Evolutionary conservation across 2,797 vertebrate genomes (phyloP).

Genomic region (Microctenopoma stevenorrisi): DNA sequence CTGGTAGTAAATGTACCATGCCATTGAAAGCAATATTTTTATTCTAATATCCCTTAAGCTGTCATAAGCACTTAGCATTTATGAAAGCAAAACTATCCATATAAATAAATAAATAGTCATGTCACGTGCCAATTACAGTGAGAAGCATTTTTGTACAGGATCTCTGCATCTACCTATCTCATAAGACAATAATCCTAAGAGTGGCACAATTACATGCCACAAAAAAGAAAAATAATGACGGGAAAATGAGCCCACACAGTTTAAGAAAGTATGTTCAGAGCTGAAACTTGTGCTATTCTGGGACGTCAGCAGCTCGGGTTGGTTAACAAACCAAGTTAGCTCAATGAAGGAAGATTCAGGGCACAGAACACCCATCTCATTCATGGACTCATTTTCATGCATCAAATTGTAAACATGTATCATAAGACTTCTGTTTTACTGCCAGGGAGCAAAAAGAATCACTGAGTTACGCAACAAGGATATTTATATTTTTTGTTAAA

Average conservation of each 20-base stretch:
- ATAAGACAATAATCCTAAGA: background rate
- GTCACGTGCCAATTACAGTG: background rate
- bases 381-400: constrained; percentile 7
- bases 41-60: too few species aligned
- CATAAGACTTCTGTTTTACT: too few species aligned
- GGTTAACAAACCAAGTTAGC: constrained; percentile 15
- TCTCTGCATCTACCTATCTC: background rate
- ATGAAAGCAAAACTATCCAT: background rate
- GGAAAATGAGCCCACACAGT: background rate
- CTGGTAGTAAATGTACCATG: background rate
- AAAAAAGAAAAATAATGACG: background rate
- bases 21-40: background rate
- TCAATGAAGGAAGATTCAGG: constrained; percentile 4
- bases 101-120: background rate
- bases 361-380: constrained; percentile 17
- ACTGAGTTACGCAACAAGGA: background rate
- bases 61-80: background rate
- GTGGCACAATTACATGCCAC: background rate
- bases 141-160: too few species aligned
- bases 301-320: constrained; percentile 3
- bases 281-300: constrained; percentile 16
- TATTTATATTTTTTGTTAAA: background rate
- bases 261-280: background rate
- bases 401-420: constrained; percentile 7
- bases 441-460: background rate